These are phyloP conservation scores for Nymphalis polychloros DNA, from an alignment of 2,888 invertebrate species.

Conservation along the genomic window DNA sequence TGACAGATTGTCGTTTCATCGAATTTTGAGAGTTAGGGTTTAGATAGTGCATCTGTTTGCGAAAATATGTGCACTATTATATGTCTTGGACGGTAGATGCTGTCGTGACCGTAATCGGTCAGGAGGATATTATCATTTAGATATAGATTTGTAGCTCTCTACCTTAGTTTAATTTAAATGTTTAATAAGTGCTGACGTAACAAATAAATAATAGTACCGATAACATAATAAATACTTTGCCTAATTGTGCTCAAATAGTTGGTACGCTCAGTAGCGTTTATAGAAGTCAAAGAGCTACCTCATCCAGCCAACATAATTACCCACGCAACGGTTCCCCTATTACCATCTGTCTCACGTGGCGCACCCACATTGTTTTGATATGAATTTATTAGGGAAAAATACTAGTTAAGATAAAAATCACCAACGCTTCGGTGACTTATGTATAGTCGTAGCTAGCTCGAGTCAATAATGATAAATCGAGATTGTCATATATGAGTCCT, in stretches of 20 bases:
- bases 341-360: conserved; percentile 49
- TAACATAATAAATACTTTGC: not conserved
- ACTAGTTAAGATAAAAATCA: conserved; percentile 57
- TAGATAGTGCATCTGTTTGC: too few relatives aligned
- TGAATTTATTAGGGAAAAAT: conserved; percentile 57
- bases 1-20: too few relatives aligned
- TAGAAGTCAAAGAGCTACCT: conserved; percentile 56
- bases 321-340: conserved; percentile 52
- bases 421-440: conserved; percentile 22
- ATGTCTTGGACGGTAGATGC: too few relatives aligned
- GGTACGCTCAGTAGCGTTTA: conserved; percentile 43
- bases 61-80: too few relatives aligned
- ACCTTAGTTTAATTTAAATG: too few relatives aligned
- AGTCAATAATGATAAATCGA: not conserved
- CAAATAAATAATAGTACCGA: too few relatives aligned
- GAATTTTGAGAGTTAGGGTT: too few relatives aligned
- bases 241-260: conserved; percentile 2
- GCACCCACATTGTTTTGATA: conserved; percentile 62
- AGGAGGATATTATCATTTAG: too few relatives aligned
- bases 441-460: not conserved
- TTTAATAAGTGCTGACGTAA: too few relatives aligned
- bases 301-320: conserved; percentile 59
- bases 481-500: too few relatives aligned
- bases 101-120: too few relatives aligned
- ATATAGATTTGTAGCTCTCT: too few relatives aligned